Evolutionary conservation across 2,888 invertebrate genomes (phyloP).

Genomic region (Xestia xanthographa): DNA sequence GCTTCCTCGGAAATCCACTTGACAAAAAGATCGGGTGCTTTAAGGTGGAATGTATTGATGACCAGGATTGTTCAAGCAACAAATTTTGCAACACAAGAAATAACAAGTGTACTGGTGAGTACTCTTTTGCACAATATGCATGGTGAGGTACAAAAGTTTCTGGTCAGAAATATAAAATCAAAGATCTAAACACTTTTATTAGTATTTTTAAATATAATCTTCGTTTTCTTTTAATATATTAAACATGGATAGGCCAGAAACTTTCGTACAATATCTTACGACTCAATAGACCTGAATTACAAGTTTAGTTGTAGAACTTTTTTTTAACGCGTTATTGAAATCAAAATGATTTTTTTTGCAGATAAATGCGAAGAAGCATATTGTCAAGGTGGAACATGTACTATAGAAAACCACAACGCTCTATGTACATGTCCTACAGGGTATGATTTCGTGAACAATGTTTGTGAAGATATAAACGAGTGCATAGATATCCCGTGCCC

Average conservation of each 20-base stretch:
- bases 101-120: constrained; percentile 95
- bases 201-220: not conserved
- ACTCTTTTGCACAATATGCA: not conserved
- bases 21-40: constrained; percentile 95
- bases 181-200: not conserved
- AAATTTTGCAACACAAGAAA: constrained; percentile 94
- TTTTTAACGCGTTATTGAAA: not conserved
- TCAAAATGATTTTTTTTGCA: constrained; percentile 77
- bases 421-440: constrained; percentile 94
- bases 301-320: not conserved
- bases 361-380: constrained; percentile 95
- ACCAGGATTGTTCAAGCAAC: constrained; percentile 94
- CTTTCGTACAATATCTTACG: not conserved
- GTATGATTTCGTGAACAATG: constrained; percentile 92
- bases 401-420: constrained; percentile 93
- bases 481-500: constrained; percentile 95
- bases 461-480: constrained; percentile 95
- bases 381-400: constrained; percentile 95
- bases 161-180: not conserved
- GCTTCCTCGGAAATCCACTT: constrained; percentile 95
- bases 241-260: not conserved
- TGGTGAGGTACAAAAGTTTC: not conserved
- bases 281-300: constrained; percentile 2
- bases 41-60: constrained; percentile 95
- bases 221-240: not conserved